These are phyloP conservation scores for Hylyphantes graminicola DNA, from an alignment of 1,140 invertebrate species.

Conservation along the genomic window DNA sequence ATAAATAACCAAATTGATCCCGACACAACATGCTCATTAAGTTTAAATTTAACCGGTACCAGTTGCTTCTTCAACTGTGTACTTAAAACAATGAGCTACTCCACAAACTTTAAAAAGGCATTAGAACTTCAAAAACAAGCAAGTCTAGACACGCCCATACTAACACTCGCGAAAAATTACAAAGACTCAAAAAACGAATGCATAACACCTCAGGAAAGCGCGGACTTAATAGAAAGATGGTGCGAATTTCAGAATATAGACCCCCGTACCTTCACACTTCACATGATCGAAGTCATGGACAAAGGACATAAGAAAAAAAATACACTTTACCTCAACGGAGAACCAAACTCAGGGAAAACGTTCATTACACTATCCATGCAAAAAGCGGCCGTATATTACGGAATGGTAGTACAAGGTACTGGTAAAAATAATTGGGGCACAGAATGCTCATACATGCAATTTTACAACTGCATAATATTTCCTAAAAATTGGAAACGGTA, in stretches of 20 bases:
- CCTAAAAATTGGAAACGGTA: too few species aligned
- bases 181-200: background rate
- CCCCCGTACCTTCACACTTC: background rate
- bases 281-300: background rate
- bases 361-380: too few species aligned
- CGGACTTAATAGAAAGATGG: background rate
- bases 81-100: too few species aligned
- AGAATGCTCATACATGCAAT: too few species aligned
- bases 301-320: background rate
- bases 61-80: too few species aligned
- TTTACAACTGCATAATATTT: too few species aligned
- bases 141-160: background rate
- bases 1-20: too few species aligned
- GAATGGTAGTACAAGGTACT: background rate
- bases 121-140: background rate
- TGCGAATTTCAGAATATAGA: conserved; percentile 7
- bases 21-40: too few species aligned
- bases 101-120: conserved; percentile 34
- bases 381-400: conserved; percentile 13
- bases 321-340: background rate
- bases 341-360: conserved; percentile 21
- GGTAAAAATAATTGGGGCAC: too few species aligned
- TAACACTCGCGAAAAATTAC: background rate
- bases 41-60: too few species aligned
- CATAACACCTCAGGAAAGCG: background rate